Conservation (phyloP, 1,140 invertebrate genomes). For the Meteorus sp. region DNA sequence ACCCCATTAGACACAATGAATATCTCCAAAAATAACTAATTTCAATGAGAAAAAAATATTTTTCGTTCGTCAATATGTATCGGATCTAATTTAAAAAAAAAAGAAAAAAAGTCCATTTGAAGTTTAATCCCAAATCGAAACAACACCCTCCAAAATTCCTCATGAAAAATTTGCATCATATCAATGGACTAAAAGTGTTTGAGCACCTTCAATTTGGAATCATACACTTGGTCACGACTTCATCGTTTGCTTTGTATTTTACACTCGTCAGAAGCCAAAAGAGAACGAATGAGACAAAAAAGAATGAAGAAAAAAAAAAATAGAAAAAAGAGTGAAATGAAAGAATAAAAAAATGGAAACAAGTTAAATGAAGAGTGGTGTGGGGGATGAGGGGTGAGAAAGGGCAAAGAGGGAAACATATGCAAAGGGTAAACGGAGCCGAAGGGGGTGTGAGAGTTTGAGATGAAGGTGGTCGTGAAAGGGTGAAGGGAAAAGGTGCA, state of each 20-base stretch:
- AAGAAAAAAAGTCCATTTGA: too few relatives aligned
- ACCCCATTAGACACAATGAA: too few relatives aligned
- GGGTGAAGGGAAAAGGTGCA: conserved; percentile 31
- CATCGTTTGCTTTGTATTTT: conserved; percentile 41
- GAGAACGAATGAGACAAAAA: conserved; percentile 8
- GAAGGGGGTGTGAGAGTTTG: conserved; percentile 11
- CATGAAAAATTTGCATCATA: too few relatives aligned
- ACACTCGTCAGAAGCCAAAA: conserved; percentile 26
- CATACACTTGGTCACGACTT: conserved; percentile 53
- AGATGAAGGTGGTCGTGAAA: conserved; percentile 20
- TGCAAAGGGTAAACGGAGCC: conserved; percentile 13
- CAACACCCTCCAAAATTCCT: too few relatives aligned
- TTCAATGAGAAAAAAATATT: too few relatives aligned
- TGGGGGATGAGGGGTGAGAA: conserved; percentile 22
- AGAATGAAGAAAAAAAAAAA: conserved; percentile 22
- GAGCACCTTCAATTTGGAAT: conserved; percentile 17
- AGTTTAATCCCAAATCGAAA: too few relatives aligned
- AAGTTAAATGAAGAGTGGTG: conserved; percentile 4
- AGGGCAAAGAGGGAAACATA: too few relatives aligned
- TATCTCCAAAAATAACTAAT: too few relatives aligned
- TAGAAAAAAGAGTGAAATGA: too few relatives aligned
- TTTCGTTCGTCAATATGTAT: too few relatives aligned
- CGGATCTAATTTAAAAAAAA: too few relatives aligned
- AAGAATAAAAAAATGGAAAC: too few relatives aligned
- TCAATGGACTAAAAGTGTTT: not conserved